Conservation (phyloP, 1,140 invertebrate species). For the Drosophila mauritiana region DNA sequence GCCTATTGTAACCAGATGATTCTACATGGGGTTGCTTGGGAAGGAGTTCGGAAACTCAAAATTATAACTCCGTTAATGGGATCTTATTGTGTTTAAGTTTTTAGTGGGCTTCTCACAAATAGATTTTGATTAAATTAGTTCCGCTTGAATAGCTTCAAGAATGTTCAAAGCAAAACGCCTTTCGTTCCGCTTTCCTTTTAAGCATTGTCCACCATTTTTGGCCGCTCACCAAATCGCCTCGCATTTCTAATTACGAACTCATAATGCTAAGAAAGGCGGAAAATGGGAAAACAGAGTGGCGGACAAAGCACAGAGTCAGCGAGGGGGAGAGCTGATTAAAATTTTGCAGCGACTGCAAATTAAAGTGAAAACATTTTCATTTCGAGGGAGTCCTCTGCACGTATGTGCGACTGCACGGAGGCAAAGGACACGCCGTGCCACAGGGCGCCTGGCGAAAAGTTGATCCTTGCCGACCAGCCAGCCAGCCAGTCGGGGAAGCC, state of each 20-base stretch:
- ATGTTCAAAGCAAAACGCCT: constrained; percentile 17
- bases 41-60: neutral
- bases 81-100: no score
- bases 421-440: constrained; percentile 52
- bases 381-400: constrained; percentile 48
- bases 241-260: constrained; percentile 40
- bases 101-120: no score
- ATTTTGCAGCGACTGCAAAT: constrained; percentile 74
- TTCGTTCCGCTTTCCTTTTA: constrained; percentile 22
- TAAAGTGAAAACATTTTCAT: constrained; percentile 77
- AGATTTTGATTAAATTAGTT: neutral
- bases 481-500: constrained; percentile 2
- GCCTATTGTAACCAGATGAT: neutral
- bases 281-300: constrained; percentile 15
- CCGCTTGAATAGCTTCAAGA: neutral
- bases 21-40: neutral
- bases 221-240: constrained; percentile 38
- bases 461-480: constrained; percentile 49
- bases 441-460: constrained; percentile 51
- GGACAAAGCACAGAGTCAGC: constrained; percentile 13
- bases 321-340: constrained; percentile 65
- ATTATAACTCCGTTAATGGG: no score
- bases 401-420: constrained; percentile 12
- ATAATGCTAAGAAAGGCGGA: constrained; percentile 35
- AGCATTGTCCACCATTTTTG: constrained; percentile 57